Conservation (phyloP, 2,888 invertebrate species). For the Lasioglossum calceatum region DNA sequence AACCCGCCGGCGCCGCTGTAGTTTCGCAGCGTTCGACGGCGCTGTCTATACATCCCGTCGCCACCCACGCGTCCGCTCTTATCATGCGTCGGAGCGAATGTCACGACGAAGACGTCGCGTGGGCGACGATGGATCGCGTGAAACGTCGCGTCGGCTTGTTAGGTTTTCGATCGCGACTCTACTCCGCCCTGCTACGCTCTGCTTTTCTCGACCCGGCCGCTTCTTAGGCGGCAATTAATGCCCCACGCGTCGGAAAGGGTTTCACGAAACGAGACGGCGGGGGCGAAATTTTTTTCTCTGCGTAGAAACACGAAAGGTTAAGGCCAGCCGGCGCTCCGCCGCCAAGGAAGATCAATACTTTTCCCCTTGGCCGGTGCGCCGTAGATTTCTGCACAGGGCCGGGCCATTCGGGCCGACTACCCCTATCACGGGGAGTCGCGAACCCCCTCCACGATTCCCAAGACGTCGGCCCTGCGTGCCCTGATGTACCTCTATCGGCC, state of each 20-base stretch:
- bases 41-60: not conserved
- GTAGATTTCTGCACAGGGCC: slow-evolving; percentile 11
- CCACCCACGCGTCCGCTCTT: not conserved
- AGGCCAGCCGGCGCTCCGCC: slow-evolving; percentile 45
- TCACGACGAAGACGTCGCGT: not conserved
- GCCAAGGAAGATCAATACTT: slow-evolving; percentile 59
- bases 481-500: not conserved
- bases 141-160: not conserved
- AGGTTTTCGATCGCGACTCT: not conserved
- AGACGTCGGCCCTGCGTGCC: slow-evolving; percentile 8
- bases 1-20: not conserved
- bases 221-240: not conserved
- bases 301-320: slow-evolving; percentile 62
- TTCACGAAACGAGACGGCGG: not conserved
- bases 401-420: not conserved
- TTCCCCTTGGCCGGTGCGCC: slow-evolving; percentile 46
- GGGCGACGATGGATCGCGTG: not conserved
- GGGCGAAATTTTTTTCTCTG: slow-evolving; percentile 39
- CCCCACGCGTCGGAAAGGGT: not conserved
- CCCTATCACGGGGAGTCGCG: not conserved
- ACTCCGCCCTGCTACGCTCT: not conserved
- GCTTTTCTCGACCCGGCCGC: not conserved
- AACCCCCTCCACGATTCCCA: not conserved
- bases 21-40: slow-evolving; percentile 44
- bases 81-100: not conserved